These are phyloP conservation scores for Xenotilapia leptura DNA, from an alignment of 2,113 vertebrate genomes.

Conservation along the genomic window DNA sequence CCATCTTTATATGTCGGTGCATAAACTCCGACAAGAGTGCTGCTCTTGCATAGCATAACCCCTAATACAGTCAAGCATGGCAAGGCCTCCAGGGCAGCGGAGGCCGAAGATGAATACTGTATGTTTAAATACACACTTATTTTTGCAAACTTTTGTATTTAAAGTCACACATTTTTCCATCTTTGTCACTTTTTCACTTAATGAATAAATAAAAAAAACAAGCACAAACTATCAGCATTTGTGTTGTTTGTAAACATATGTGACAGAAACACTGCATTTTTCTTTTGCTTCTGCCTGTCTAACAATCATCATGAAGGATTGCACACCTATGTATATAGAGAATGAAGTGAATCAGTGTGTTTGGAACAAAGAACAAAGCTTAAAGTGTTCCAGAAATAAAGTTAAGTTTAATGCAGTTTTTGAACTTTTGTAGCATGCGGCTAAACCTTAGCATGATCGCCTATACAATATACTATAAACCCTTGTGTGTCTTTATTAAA, in stretches of 20 bases:
- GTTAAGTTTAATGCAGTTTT: not conserved
- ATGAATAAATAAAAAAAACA: conserved; percentile 42
- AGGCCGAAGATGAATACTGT: not conserved
- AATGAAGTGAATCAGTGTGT: not conserved
- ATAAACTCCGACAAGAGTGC: not conserved
- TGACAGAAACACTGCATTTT: not conserved
- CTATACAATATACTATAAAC: not conserved
- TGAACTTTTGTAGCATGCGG: not conserved
- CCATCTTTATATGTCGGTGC: not conserved
- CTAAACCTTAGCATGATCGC: not conserved
- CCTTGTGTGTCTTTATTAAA: not conserved
- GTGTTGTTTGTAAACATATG: not conserved
- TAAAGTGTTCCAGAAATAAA: not conserved
- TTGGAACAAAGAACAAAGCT: not conserved
- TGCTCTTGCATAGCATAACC: not conserved
- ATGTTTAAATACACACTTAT: conserved; percentile 43
- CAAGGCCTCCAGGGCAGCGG: not conserved
- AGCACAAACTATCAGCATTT: not conserved
- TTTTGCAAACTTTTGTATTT: conserved; percentile 65
- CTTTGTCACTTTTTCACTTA: conserved; percentile 65
- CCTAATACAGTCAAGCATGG: not conserved
- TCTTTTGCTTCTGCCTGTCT: not conserved
- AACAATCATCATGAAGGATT: not conserved
- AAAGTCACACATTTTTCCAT: conserved; percentile 47
- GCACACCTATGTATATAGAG: not conserved